A percentile compares a stretch with the other conserved stretches of the same genome.
phyloP scores from a whole-genome alignment of 2,888 invertebrate genomes.

The Watsonalla binaria region DNA sequence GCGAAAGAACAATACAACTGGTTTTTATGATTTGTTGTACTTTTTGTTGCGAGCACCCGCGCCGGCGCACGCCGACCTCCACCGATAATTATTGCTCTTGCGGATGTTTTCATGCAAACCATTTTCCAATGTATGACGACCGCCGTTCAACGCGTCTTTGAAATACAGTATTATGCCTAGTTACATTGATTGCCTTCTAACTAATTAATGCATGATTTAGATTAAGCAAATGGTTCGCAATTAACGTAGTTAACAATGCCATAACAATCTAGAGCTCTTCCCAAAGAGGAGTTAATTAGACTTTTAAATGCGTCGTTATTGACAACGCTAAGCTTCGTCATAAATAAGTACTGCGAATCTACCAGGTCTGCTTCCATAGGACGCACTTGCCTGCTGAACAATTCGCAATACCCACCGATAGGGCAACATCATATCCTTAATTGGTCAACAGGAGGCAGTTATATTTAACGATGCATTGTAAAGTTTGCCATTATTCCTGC shows the following conservation, averaged over 20 bases:
- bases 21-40: conserved; percentile 66
- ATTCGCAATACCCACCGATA: conserved; percentile 44
- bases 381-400: conserved; percentile 22
- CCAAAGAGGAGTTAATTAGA: conserved; percentile 4
- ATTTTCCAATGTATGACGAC: conserved; percentile 19
- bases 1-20: conserved; percentile 71
- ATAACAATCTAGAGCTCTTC: conserved; percentile 2
- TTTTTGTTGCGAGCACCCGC: conserved; percentile 43
- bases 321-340: conserved; percentile 4
- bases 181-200: neutral
- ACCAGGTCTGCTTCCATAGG: neutral
- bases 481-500: conserved; percentile 49
- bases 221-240: neutral
- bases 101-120: conserved; percentile 46
- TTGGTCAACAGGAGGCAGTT: conserved; percentile 58
- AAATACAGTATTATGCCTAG: neutral
- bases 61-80: conserved; percentile 30
- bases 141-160: neutral
- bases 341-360: neutral
- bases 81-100: conserved; percentile 35
- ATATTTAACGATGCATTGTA: conserved; percentile 72
- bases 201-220: no score
- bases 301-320: conserved; percentile 2
- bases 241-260: neutral
- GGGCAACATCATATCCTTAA: conserved; percentile 56